Evolutionary conservation across 2,113 vertebrate genomes (phyloP), one percentile per base, ranked within the genome.

Genomic region (Ibidorhyncha struthersii): DNA sequence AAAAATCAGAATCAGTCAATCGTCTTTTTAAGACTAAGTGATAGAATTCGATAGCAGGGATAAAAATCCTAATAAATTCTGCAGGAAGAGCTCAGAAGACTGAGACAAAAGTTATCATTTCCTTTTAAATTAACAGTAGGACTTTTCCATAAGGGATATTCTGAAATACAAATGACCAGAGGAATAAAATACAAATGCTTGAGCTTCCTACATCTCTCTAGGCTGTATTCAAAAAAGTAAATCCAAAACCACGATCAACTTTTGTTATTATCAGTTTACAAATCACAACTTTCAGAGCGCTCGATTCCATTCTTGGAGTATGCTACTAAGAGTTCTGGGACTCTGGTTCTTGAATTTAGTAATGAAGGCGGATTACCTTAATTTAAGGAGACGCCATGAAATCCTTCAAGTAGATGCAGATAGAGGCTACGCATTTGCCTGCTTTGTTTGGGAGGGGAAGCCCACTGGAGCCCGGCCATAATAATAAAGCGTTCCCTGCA

Each of bases 301-400:
- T 66, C 8, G 14, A 34, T 70, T 18, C 4, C 14, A 8, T 74
- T 49, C 61, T 87, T 1, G 1, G 61, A 58, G 45, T 2, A 38
- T 38, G 12, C 20, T 62, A 34, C 30, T 78, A 15, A 1, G 78
- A 89, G 67, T 14, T 86, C 32, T 53, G 50, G 71, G 90, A 84
- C 71, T 34, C 79, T 43, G 47, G 26, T 8, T 72, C 89, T 81
- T 27, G 83, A 95, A 94, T 96, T 90, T 90, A 94, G 94, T 81
- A 82, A 96, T 85, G 95, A 95, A 82, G 92, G 84, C 47, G 93
- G 83, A 93, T 96, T 96, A 97, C 66, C 92, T 83, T 97, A 97
- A 97, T 96, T 49, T 86, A 94, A 98, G 83, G 84, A 90, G 97
- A 96, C 21, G 55, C 96, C 96, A 96, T 96, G 95, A 97, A 97